These are phyloP conservation scores for Romanomermis culicivorax DNA, from an alignment of 2,888 invertebrate genomes.

Conservation along the genomic window DNA sequence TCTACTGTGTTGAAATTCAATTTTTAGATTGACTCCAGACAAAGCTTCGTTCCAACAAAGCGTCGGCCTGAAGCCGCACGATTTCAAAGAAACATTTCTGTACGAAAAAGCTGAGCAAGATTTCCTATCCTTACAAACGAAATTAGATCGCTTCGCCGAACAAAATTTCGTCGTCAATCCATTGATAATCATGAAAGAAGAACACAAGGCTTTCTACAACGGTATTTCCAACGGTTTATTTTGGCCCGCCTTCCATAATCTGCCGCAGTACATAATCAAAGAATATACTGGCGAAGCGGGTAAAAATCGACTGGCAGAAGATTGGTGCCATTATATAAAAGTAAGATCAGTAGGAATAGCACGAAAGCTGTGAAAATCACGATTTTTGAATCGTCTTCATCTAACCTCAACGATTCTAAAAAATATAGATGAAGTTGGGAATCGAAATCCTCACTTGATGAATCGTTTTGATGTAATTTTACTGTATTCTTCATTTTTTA, in stretches of 20 bases:
- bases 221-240: conserved; percentile 20
- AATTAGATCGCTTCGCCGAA: conserved; percentile 6
- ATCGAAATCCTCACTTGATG: too few species aligned
- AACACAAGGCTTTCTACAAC: conserved; percentile 8
- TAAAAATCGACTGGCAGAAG: conserved; percentile 49
- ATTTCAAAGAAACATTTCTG: not conserved
- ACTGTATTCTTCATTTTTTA: too few species aligned
- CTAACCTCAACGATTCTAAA: too few species aligned
- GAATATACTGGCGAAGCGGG: conserved; percentile 55
- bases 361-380: too few species aligned
- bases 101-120: conserved; percentile 9
- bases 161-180: conserved; percentile 11
- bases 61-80: too few species aligned
- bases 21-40: too few species aligned
- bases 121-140: conserved; percentile 4
- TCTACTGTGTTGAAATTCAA: too few species aligned
- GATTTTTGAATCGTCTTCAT: too few species aligned
- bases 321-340: conserved; percentile 20
- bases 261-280: conserved; percentile 26
- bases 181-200: conserved; percentile 10
- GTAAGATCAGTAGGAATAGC: not conserved
- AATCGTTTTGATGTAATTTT: too few species aligned
- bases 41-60: too few species aligned
- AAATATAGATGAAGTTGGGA: too few species aligned
- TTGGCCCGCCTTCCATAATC: conserved; percentile 29